Evolutionary conservation across 2,797 vertebrate species (phyloP).

Genomic region (Semaprochilodus insignis): DNA sequence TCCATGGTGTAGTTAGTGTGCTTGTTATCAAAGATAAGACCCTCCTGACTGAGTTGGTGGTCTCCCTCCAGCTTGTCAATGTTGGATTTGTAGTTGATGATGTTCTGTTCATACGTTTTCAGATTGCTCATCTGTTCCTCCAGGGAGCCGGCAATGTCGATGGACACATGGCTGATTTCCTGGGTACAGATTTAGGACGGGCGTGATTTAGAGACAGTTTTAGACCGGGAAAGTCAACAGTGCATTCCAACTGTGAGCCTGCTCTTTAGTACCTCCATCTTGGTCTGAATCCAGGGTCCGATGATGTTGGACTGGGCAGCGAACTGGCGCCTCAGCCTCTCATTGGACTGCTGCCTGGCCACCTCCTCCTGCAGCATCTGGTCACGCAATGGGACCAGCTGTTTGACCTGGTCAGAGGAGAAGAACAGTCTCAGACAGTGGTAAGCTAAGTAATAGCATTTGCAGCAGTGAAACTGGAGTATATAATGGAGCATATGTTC

Average conservation of each 20-base stretch:
- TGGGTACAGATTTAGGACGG: slow-evolving; percentile 57
- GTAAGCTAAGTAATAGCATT: background rate
- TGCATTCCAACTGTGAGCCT: no score
- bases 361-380: slow-evolving; percentile 92
- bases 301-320: slow-evolving; percentile 90
- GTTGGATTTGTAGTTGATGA: slow-evolving; percentile 91
- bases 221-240: background rate
- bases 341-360: slow-evolving; percentile 88
- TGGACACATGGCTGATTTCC: slow-evolving; percentile 90
- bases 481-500: no score
- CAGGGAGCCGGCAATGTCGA: slow-evolving; percentile 85
- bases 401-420: slow-evolving; percentile 80
- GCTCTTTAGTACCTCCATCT: slow-evolving; percentile 85
- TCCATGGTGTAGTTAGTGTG: slow-evolving; percentile 92
- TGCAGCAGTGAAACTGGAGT: no score
- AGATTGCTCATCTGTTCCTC: slow-evolving; percentile 93
- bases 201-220: background rate
- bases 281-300: slow-evolving; percentile 92
- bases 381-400: slow-evolving; percentile 90
- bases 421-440: background rate
- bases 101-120: slow-evolving; percentile 90
- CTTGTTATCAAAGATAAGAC: slow-evolving; percentile 92
- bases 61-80: slow-evolving; percentile 91
- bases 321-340: slow-evolving; percentile 88
- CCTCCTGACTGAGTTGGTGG: slow-evolving; percentile 91